These are phyloP conservation scores for Hystrix cristata DNA, from an alignment of 2,113 vertebrate species.

Conservation along the genomic window DNA sequence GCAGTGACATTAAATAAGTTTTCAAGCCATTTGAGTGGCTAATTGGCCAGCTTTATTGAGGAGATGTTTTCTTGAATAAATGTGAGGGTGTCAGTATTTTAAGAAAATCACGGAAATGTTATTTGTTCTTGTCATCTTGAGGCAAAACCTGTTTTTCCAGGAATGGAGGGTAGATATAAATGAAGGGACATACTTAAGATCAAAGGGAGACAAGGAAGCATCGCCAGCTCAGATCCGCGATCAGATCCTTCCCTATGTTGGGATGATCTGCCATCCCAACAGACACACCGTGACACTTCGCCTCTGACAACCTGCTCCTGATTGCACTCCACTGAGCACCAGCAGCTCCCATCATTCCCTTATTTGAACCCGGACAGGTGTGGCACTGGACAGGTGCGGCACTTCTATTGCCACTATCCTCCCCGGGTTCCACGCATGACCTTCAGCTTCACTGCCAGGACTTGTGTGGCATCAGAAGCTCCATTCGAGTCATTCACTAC, in stretches of 20 bases:
- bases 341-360: too few species aligned
- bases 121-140: constrained; percentile 55
- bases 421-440: not conserved
- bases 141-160: constrained; percentile 32
- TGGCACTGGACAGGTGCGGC: not conserved
- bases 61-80: constrained; percentile 66
- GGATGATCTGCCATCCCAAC: not conserved
- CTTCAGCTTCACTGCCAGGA: not conserved
- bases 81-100: not conserved
- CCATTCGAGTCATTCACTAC: not conserved
- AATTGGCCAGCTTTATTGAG: constrained; percentile 73
- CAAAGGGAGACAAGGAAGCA: too few species aligned
- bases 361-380: not conserved
- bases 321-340: not conserved
- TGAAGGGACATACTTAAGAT: not conserved
- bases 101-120: not conserved
- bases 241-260: not conserved
- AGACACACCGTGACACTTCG: not conserved
- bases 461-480: not conserved
- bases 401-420: not conserved
- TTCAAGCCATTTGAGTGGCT: constrained; percentile 81
- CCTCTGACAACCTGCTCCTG: not conserved
- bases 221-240: not conserved
- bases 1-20: constrained; percentile 83
- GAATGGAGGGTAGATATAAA: not conserved